A percentile compares a stretch with the other conserved stretches of the same genome.
Conservation (phyloP, 1,140 invertebrate species). For the Listronotus oregonensis region DNA sequence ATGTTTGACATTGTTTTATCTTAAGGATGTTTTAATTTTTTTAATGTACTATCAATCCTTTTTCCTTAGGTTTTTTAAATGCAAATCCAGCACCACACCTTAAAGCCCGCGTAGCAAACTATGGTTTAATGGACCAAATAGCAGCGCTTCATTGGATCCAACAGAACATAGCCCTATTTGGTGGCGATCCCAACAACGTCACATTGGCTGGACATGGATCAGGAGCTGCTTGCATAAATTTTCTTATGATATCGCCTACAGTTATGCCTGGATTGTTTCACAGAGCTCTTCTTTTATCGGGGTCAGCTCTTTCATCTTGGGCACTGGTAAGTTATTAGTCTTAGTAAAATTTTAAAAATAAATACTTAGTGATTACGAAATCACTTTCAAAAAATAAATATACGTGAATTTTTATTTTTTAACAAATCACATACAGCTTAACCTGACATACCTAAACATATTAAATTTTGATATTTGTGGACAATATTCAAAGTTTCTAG, state of each 20-base stretch:
- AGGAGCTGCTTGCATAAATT: slow-evolving; percentile 93
- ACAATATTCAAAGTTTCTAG: too few species aligned
- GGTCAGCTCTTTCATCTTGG: slow-evolving; percentile 92
- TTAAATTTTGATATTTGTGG: too few species aligned
- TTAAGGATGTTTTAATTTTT: too few species aligned
- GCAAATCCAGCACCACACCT: slow-evolving; percentile 79
- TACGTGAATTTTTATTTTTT: too few species aligned
- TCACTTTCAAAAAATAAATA: too few species aligned
- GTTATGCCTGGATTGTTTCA: slow-evolving; percentile 90
- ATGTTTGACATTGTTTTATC: too few species aligned
- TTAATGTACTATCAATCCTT: too few species aligned
- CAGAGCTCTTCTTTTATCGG: slow-evolving; percentile 86
- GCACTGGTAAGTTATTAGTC: slow-evolving; percentile 66
- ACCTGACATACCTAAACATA: too few species aligned
- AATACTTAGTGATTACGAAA: too few species aligned
- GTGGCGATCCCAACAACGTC: slow-evolving; percentile 85
- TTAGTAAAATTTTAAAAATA: too few species aligned
- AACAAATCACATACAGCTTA: too few species aligned
- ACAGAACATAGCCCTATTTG: slow-evolving; percentile 88
- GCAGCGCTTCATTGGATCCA: slow-evolving; percentile 90
- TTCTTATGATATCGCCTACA: slow-evolving; percentile 91
- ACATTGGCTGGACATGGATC: slow-evolving; percentile 92
- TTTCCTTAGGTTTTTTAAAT: slow-evolving; percentile 78
- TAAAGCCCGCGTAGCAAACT: slow-evolving; percentile 85
- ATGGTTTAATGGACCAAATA: slow-evolving; percentile 92